Conservation (phyloP, 2,113 vertebrate genomes). For the Sorex fumeus region DNA sequence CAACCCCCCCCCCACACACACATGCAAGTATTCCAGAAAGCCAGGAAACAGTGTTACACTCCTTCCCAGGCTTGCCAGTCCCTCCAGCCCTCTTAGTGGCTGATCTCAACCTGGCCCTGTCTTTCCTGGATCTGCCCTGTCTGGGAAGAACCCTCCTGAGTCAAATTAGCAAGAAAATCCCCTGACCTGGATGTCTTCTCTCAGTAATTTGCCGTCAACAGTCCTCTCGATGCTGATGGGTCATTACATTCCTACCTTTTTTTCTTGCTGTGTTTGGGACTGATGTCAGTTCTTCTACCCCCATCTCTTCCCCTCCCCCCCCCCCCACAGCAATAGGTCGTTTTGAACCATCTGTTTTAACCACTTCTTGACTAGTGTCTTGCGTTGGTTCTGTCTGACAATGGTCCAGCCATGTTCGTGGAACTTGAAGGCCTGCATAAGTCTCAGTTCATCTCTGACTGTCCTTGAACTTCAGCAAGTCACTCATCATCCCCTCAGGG, state of each 20-base stretch:
- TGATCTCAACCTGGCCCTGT: background rate
- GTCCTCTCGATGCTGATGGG: background rate
- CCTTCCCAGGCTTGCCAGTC: background rate
- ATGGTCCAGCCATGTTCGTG: background rate
- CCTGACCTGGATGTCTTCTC: too few species aligned
- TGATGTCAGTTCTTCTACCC: background rate
- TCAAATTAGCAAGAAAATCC: background rate
- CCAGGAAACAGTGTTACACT: background rate
- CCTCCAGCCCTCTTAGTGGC: background rate
- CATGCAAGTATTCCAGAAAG: background rate
- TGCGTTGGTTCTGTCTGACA: background rate
- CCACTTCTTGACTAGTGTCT: background rate
- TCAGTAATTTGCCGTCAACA: slow-evolving; percentile 11
- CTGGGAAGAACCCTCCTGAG: background rate
- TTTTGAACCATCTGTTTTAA: too few species aligned
- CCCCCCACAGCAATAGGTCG: background rate
- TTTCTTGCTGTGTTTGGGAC: background rate
- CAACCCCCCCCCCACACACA: too few species aligned
- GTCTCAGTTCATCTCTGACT: background rate
- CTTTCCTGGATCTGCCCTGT: background rate
- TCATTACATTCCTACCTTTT: background rate
- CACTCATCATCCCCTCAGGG: background rate
- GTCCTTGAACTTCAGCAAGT: background rate
- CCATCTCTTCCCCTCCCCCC: background rate
- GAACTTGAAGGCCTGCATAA: background rate